phyloP scores from a whole-genome alignment of 2,888 invertebrate species.

The Caenorhabditis afra region DNA sequence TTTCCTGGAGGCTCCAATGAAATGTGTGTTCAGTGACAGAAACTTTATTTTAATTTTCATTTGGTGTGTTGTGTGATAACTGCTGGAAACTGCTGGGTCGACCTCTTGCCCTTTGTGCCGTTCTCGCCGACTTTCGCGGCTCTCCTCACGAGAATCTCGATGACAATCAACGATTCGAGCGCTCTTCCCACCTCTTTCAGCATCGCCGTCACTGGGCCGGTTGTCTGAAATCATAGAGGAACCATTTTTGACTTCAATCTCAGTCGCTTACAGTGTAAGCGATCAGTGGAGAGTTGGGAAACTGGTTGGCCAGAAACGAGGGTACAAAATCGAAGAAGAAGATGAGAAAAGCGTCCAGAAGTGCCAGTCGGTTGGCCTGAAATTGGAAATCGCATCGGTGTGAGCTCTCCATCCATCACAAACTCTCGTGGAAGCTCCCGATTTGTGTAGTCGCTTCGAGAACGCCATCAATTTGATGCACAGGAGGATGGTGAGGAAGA shows the following conservation, averaged over 20 bases:
- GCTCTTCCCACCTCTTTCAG: conserved; percentile 47
- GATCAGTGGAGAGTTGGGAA: conserved; percentile 34
- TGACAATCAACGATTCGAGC: conserved; percentile 29
- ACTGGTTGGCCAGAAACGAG: conserved; percentile 32
- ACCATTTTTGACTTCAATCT: not conserved
- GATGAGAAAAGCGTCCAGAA: conserved; percentile 41
- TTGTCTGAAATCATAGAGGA: not conserved
- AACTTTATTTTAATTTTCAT: not conserved
- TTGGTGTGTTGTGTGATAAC: not conserved
- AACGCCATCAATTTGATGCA: conserved; percentile 30
- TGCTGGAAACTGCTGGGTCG: conserved; percentile 15
- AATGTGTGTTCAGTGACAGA: too few species aligned
- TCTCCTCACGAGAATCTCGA: conserved; percentile 35
- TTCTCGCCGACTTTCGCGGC: conserved; percentile 19
- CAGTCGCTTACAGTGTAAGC: conserved; percentile 7
- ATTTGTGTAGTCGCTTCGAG: conserved; percentile 27
- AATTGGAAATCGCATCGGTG: too few species aligned
- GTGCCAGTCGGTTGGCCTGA: conserved; percentile 49
- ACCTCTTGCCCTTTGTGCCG: conserved; percentile 9
- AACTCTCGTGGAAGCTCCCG: conserved; percentile 18
- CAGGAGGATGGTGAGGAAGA: conserved; percentile 22
- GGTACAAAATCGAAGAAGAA: conserved; percentile 48
- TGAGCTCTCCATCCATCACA: not conserved
- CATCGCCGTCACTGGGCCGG: conserved; percentile 46
- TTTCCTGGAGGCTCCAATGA: too few species aligned